Base-by-base conservation (phyloP, 1,140 invertebrate species). In the Plectus sambesii region DNA sequence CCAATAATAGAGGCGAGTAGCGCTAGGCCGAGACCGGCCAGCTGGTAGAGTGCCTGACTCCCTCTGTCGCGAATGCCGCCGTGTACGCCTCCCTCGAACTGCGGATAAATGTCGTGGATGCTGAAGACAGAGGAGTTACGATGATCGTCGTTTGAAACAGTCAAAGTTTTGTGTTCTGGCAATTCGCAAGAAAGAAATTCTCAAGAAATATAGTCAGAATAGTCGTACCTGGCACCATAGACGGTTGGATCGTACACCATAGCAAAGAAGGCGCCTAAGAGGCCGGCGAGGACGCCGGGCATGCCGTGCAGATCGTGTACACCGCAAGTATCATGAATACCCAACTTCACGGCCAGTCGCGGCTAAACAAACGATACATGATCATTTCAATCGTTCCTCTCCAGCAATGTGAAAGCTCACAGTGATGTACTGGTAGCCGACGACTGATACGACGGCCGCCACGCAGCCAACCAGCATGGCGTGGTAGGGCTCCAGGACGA, bases 221-320 rank as follows among this genome's bases (percentile, higher is more conserved):
- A 23, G n/a, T 9, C 19, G 40, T 60, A 29, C 49, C 74, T 66
- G 30, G 61, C 56, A 5, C 73, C 73, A 55, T 78, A 78, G 12
- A 63, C 62, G 1, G 84, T 86, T 5, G 85, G 55, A 5, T 74
- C 76, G 5, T 86, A 82, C 62, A 83, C 80, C 12, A 89, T 62
- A 1, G 80, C 79, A 26, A 49, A 49, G 20, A 49, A 5, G 20
- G 49, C 47, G 0, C 84, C 82, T 23, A 83, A 77, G 29, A 93
- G 63, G 33, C 80, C 87, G 3, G 83, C 86, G 15, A 88, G 70
- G 2, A 94, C 65, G 12, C 84, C 88, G 0, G 90, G 89, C 82
- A 94, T 86, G 0, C 89, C 90, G 63, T 96, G 89, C 6, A 96
- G 77, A 72, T 94, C 94, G 73, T 94, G 80, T 0, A 94, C 87